Base-by-base conservation (phyloP, 2,113 vertebrate species). In the Pungitius pungitius region DNA sequence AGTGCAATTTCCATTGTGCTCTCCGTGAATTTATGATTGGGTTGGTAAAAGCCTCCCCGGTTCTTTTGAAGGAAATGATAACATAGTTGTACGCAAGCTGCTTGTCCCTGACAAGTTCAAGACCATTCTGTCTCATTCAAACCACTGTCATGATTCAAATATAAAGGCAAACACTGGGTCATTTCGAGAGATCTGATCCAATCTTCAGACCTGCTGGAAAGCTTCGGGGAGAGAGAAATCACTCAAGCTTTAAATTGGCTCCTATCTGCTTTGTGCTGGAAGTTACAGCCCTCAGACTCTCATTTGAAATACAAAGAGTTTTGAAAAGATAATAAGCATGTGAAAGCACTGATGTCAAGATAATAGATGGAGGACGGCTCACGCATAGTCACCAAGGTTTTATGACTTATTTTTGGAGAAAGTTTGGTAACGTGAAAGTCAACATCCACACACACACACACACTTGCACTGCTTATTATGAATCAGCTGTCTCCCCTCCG, bases 201-300 rank as follows among this genome's bases (percentile, higher is more conserved):
- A 27, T 57, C 49, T 11, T 83, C 33, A 67, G 73, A 83, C 82
- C 35, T 79, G 73, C 43, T 65, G 43, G 42, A 64, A 56, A 33
- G 70, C 80, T 80, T 78, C 49, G 69, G 80, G 84, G 73, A 83
- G 62, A 71, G 52, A 59, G 60, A 69, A 88, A 77, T 83, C 76
- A 63, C 35, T 82, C 65, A 77, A 64, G 75, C 68, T 84, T 85
- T 80, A 90, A 90, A 87, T 87, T 84, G 77, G 61, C 73, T 80
- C 35, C 65, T 64, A 57, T 82, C 26, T 12, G 39, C 77, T 83
- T 78, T 78, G 68, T 73, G 58, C 42, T 56, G 39, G 42, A 85
- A 87, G 65, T 71, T 63, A 40, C 35, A 54, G 62, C 64, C 59
- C 43, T 77, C 59, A 55, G 49, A 73, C 39, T 78, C 61, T 85